Evolutionary conservation across 2,888 invertebrate species (phyloP).

Genomic region (Torymus tubicola): DNA sequence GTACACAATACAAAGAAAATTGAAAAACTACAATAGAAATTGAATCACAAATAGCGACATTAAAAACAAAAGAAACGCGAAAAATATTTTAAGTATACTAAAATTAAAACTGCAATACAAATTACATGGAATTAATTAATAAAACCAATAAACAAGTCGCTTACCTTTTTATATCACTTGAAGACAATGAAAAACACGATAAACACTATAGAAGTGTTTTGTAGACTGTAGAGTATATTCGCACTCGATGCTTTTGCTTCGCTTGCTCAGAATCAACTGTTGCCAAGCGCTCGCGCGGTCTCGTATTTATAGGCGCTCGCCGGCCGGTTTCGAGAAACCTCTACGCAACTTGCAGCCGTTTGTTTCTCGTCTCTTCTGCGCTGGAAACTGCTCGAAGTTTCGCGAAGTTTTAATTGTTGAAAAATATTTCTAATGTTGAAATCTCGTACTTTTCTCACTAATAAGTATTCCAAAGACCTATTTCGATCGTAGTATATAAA

Average conservation of each 20-base stretch:
- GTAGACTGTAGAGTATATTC: no score
- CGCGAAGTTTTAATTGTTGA: no score
- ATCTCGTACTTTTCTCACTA: no score
- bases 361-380: no score
- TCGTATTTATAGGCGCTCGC: constrained; percentile 58
- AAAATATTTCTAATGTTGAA: no score
- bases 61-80: neutral
- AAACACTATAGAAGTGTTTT: neutral
- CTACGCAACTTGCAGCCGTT: neutral
- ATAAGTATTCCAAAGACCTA: no score
- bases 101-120: no score
- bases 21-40: neutral
- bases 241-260: constrained; percentile 38
- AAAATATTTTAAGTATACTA: no score
- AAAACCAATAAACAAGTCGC: neutral
- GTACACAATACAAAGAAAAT: neutral
- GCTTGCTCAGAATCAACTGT: constrained; percentile 50
- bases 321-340: constrained; percentile 21
- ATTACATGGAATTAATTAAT: neutral
- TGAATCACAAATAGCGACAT: neutral
- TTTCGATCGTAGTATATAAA: no score
- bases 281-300: neutral
- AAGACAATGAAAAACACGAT: neutral
- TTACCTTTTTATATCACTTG: neutral
- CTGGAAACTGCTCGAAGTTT: no score